Percentiles rank a stretch among this genome's conserved stretches.
Conservation (phyloP, 2,888 invertebrate species). For the Druceiella hillmani region DNA sequence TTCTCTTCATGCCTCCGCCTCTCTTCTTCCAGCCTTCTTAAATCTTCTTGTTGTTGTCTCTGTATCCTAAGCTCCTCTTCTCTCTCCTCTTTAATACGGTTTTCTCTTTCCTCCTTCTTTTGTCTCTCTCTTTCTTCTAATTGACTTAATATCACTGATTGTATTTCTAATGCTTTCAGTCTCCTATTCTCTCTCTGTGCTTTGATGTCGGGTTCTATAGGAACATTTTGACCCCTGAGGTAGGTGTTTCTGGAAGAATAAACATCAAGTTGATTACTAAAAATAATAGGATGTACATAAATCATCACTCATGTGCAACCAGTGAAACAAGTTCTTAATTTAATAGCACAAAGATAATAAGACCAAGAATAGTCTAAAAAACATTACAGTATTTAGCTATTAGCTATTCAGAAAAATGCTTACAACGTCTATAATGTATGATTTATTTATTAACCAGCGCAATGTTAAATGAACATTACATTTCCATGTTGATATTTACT, state of each 20-base stretch:
- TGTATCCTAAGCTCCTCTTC: constrained; percentile 74
- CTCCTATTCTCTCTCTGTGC: constrained; percentile 78
- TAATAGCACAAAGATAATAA: too few species aligned
- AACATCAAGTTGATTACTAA: too few species aligned
- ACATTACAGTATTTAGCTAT: too few species aligned
- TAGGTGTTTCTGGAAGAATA: constrained; percentile 55
- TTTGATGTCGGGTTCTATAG: constrained; percentile 71
- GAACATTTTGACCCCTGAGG: constrained; percentile 81
- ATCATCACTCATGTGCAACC: too few species aligned
- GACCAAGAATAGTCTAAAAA: too few species aligned
- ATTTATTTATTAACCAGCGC: too few species aligned
- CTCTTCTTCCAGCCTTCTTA: constrained; percentile 66
- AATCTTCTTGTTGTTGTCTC: constrained; percentile 66
- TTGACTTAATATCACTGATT: constrained; percentile 79
- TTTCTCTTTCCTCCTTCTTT: constrained; percentile 71
- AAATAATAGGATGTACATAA: too few species aligned
- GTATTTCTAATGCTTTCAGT: constrained; percentile 79
- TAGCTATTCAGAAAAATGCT: too few species aligned
- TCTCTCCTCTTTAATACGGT: constrained; percentile 68
- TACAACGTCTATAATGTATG: too few species aligned
- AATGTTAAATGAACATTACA: too few species aligned
- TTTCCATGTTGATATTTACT: too few species aligned
- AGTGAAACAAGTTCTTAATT: too few species aligned
- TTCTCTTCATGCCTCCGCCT: constrained; percentile 60
- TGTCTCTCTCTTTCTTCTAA: constrained; percentile 75